Percentiles rank a stretch among this genome's conserved stretches.
phyloP scores from a whole-genome alignment of 1,140 invertebrate species.

The Philopotamus ludificatus region DNA sequence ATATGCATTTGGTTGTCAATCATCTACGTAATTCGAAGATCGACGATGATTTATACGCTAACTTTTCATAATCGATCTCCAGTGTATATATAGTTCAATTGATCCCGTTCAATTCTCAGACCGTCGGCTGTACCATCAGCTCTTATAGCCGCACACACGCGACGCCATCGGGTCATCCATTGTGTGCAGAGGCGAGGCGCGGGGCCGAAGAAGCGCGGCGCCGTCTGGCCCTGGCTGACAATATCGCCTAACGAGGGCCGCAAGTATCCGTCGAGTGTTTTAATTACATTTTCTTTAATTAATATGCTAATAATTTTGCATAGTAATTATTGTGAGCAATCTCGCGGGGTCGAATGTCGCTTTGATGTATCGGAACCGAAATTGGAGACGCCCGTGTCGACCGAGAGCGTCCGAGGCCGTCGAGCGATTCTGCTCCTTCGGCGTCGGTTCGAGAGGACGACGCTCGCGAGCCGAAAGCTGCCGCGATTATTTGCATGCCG shows the following conservation, averaged over 20 bases:
- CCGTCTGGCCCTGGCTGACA: conserved; percentile 28
- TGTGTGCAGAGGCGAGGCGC: not conserved
- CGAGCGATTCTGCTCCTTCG: not conserved
- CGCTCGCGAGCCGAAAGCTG: not conserved
- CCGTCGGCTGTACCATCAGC: not conserved
- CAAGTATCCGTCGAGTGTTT: conserved; percentile 35
- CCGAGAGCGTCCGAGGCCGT: not conserved
- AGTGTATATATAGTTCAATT: too few species aligned
- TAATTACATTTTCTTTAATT: conserved; percentile 51
- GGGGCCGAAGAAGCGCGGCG: conserved; percentile 19
- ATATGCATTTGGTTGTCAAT: too few species aligned
- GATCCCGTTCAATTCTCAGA: too few species aligned
- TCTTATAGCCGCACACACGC: not conserved
- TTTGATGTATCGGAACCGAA: conserved; percentile 49
- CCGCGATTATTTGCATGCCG: not conserved
- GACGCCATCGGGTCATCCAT: not conserved
- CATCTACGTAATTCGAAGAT: too few species aligned
- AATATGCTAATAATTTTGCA: conserved; percentile 59
- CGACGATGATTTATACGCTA: too few species aligned
- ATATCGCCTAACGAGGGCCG: conserved; percentile 39
- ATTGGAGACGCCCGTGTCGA: conserved; percentile 29
- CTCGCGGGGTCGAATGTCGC: conserved; percentile 53
- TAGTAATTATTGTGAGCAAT: conserved; percentile 56
- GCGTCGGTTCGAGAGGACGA: not conserved
- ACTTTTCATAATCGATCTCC: too few species aligned